Base-by-base conservation (phyloP, 2,113 vertebrate species). In the Phalacrocorax brasilianus region DNA sequence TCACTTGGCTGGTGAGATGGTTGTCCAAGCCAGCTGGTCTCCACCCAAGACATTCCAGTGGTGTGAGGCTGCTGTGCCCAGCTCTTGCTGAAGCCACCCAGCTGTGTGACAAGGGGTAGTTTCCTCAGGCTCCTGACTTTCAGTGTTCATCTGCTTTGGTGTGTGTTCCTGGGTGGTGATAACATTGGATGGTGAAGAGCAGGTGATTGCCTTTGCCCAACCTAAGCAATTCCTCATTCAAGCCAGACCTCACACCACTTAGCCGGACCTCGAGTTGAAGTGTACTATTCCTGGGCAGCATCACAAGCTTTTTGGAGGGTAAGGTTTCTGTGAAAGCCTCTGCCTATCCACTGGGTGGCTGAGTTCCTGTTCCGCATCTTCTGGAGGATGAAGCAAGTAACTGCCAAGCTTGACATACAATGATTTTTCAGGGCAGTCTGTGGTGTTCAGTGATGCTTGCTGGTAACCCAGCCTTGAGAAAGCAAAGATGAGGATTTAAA, bases 361-460 rank as follows among this genome's bases (percentile, higher is more conserved):
- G 53, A 68, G 56, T 53, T 94, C 33, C 70, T 76, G 14, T 74
- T 85, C 49, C 35, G 44, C 35, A 32, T 81, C 78, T 80, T 74
- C 79, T 53, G 38, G 38, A 94, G 33, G 55, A 76, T 85, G 82
- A 61, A 92, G n/a, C 1, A 12, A 70, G 55, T 38, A 15, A 38
- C 49, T 89, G 85, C 91, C 83, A 91, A 63, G 55, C 38, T 62
- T 86, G 76, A 84, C 84, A 91, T 84, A 86, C 28, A 77, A 82
- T 89, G 86, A 49, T 89, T 91, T 91, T 89, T 82, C 6, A 14
- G 86, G 89, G 65, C 79, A 93, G 80, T 40, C 86, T 81, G 87
- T 0, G 1, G 73, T 0, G 0, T 71, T 93, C 55, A 14, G 77
- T 58, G 87, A 45, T 72, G 73, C 45, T 86, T 95, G 74, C 81